Base-by-base conservation (phyloP, 2,113 vertebrate species). In the Psephotus haematonotus region DNA sequence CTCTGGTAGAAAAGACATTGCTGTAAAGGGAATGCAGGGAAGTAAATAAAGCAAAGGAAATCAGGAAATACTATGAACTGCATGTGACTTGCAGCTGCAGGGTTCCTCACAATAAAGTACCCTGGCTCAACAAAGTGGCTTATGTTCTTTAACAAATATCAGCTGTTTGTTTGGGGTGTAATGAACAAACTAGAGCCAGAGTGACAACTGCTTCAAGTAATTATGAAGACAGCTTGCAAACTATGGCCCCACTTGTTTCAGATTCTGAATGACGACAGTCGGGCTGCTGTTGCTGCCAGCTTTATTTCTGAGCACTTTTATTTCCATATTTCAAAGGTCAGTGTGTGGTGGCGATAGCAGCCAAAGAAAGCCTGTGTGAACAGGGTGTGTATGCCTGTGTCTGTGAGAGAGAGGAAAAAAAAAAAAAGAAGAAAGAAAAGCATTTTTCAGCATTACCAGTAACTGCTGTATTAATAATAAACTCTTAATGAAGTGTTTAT, bases 291-390 rank as follows among this genome's bases (percentile, higher is more conserved):
- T 97, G 94, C 96, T 98, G 97, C 97, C 98, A 98, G 96, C 95
- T 98, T 97, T 94, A 97, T 98, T 98, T 98, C 97, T 98, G 97
- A 98, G 97, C 90, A 85, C 97, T 97, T 98, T 98, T 98, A 96
- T 98, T 98, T 98, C 96, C 97, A 97, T 98, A 96, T 98, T 98
- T 97, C 97, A 98, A 98, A 98, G 98, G 98, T 98, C 98, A 98
- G 75, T 96, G 95, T 90, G 90, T 97, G 97, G 86, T 94, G 82
- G 86, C 0, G 24, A 93, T 86, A 44, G 88, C 83, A 92, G 97
- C 96, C 95, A 96, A 94, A 97, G 97, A 93, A 95, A 97, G 94
- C 53, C 95, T 96, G 90, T 94, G 69, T 93, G 92, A 94, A 92
- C 5, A 5, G 71, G 1, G 23, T 17, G 39, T 81, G 95, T 94